These are phyloP conservation scores for Myiagra hebetior DNA, from an alignment of 2,113 vertebrate genomes.

Conservation along the genomic window DNA sequence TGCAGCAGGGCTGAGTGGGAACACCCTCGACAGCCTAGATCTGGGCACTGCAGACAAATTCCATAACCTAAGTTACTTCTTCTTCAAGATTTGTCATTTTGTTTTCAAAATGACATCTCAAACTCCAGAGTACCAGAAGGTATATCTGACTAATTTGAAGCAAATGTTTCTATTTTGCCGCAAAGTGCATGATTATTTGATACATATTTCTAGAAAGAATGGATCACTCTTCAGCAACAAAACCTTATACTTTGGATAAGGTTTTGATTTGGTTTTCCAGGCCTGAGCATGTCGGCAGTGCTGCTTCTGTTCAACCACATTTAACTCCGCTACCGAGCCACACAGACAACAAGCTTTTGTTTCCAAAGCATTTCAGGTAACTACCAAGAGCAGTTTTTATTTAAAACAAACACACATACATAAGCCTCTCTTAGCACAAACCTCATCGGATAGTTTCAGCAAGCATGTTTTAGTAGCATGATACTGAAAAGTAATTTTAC, in stretches of 20 bases:
- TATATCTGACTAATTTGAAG: neutral
- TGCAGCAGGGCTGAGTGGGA: neutral
- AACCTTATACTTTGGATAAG: neutral
- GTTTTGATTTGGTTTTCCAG: neutral
- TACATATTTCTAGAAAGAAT: neutral
- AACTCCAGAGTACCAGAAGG: neutral
- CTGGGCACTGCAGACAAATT: neutral
- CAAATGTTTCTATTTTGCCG: neutral
- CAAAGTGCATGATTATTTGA: neutral
- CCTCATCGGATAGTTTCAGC: neutral
- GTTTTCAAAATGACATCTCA: neutral
- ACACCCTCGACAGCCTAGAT: accelerated
- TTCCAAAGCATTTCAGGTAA: neutral
- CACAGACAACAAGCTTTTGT: neutral
- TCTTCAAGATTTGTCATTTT: neutral
- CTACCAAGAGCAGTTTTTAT: neutral
- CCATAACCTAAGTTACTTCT: neutral
- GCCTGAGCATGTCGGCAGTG: neutral
- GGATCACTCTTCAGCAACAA: neutral
- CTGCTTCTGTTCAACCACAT: neutral
- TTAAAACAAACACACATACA: neutral
- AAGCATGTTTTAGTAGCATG: neutral
- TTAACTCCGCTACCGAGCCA: neutral
- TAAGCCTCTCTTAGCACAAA: neutral
- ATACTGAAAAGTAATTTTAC: conserved; percentile 41